Conservation (phyloP, 2,888 invertebrate genomes). For the Drosophila maculinotata region DNA sequence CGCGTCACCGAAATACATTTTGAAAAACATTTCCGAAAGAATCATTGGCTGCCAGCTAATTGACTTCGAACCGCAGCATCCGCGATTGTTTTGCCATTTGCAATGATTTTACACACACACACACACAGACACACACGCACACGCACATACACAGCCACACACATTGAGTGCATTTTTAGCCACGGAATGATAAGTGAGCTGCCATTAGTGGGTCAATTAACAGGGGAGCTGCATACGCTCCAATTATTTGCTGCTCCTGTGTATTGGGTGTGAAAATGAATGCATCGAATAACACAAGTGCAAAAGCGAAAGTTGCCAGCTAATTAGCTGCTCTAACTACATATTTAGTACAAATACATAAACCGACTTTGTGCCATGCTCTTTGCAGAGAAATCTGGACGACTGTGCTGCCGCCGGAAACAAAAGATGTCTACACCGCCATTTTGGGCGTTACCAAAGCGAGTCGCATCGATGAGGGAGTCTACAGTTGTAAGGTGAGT, state of each 20-base stretch:
- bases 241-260: slow-evolving; percentile 53
- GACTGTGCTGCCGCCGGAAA: slow-evolving; percentile 85
- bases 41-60: slow-evolving; percentile 70
- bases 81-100: slow-evolving; percentile 80
- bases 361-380: background rate
- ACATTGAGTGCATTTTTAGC: slow-evolving; percentile 22
- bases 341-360: background rate
- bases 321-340: slow-evolving; percentile 52
- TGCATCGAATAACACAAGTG: slow-evolving; percentile 52
- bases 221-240: slow-evolving; percentile 57
- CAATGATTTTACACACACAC: slow-evolving; percentile 64
- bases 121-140: slow-evolving; percentile 6
- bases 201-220: slow-evolving; percentile 76
- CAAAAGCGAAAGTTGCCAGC: slow-evolving; percentile 56
- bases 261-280: slow-evolving; percentile 58
- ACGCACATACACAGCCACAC: background rate
- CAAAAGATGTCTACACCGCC: slow-evolving; percentile 87
- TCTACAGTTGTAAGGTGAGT: slow-evolving; percentile 91
- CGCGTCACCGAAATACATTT: slow-evolving; percentile 50
- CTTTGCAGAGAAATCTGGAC: slow-evolving; percentile 89
- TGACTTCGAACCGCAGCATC: slow-evolving; percentile 76
- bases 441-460: slow-evolving; percentile 90
- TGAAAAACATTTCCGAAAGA: slow-evolving; percentile 63
- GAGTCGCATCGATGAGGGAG: slow-evolving; percentile 89
- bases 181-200: slow-evolving; percentile 68